Percentiles rank a stretch among this genome's conserved stretches.
Evolutionary conservation across 2,797 vertebrate species (phyloP).

Genomic region (Danio jaintianensis): DNA sequence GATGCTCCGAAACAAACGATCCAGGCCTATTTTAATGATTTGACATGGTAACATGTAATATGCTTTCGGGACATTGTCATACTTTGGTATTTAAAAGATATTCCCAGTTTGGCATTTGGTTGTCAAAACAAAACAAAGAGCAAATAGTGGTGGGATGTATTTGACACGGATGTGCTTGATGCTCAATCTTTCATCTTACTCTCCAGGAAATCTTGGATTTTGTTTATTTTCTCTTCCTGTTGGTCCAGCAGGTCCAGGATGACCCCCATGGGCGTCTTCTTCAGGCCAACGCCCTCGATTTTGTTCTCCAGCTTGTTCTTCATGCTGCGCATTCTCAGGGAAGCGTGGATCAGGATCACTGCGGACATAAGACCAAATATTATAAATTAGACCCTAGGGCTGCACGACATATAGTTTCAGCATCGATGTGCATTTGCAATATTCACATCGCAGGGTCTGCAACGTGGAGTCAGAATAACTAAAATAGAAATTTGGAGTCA

Average conservation of each 20-base stretch:
- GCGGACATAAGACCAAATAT: background rate
- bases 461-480: too few species aligned
- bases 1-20: too few species aligned
- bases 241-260: constrained; percentile 95
- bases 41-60: background rate
- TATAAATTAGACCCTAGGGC: too few species aligned
- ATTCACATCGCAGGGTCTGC: too few species aligned
- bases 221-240: constrained; percentile 91
- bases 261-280: constrained; percentile 96
- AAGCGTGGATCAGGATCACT: constrained; percentile 96
- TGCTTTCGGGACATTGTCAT: background rate
- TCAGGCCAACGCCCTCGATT: constrained; percentile 91
- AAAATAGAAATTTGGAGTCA: too few species aligned
- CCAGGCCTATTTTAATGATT: background rate
- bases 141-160: background rate
- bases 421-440: background rate
- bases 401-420: too few species aligned
- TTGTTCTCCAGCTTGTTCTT: constrained; percentile 98
- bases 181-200: constrained; percentile 87
- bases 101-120: background rate
- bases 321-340: constrained; percentile 92
- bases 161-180: background rate
- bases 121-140: background rate
- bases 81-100: constrained; percentile 9
- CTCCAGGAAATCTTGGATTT: constrained; percentile 91